Base-by-base conservation (phyloP, 1,140 invertebrate genomes). In the Pseudomyrmex gracilis region DNA sequence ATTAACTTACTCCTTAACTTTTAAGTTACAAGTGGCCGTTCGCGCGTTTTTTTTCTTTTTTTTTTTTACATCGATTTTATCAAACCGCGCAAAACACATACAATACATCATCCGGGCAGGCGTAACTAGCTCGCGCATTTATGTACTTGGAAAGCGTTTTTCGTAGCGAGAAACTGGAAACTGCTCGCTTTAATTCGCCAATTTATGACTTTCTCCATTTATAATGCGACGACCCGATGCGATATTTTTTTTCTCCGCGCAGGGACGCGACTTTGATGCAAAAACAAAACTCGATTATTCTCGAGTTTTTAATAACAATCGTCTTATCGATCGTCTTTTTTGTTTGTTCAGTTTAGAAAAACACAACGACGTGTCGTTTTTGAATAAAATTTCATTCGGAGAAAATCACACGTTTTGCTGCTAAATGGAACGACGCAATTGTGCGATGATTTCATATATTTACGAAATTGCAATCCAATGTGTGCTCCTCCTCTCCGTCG, bases 121-220 rank as follows among this genome's bases (percentile, higher is more conserved):
- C 77, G 70, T 74, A 74, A 74, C 51, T 74, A 43, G 13, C 70
- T 49, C 70, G 78, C 55, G 66, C 66, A 49, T 58, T 60, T 70
- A 71, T 71, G 66, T 60, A n/a, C 66, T 45, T 80, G 76, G 76
- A 80, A 80, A 80, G 76, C 53, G 55, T 70, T 80, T 80, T 80
- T 80, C 76, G 53, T 55, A 34, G 67, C 76, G 76, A 80, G 66
- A 80, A 80, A 80, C 76, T 70, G 64, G 76, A 78, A 78, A 70
- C 76, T 70, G 13, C 15, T 12, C 22, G 66, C 12, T 55, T 80
- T 80, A 80, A 80, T 80, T 80, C 45, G 43, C 76, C 43, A 58
- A 70, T 70, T 80, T 77, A 63, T 77, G 61, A 51, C 74, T 77
- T 77, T 80, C 76, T 80, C 76, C 66, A 80, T 80, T 80, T 80